phyloP scores from a whole-genome alignment of 2,797 vertebrate genomes.

The Eutrigla gurnardus region DNA sequence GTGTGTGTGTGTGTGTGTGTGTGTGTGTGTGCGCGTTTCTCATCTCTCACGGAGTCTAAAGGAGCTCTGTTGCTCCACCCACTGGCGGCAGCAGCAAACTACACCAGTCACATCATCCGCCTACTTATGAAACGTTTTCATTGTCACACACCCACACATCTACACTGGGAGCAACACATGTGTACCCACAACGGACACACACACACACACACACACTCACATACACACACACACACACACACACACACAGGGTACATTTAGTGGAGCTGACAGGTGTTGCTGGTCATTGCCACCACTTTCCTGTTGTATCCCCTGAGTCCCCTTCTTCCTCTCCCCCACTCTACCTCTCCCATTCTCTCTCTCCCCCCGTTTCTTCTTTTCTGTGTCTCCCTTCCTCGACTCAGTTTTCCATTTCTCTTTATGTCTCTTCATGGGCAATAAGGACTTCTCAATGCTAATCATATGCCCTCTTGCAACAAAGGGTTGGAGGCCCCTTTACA shows the following conservation, averaged over 20 bases:
- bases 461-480: conserved; percentile 78
- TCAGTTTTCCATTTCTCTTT: conserved; percentile 47
- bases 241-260: conserved; percentile 35
- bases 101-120: conserved; percentile 33
- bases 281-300: conserved; percentile 57
- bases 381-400: conserved; percentile 31
- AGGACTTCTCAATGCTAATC: conserved; percentile 84
- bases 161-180: conserved; percentile 22
- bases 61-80: conserved; percentile 72
- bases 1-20: too few relatives aligned
- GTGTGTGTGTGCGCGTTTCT: background rate
- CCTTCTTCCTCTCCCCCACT: conserved; percentile 19
- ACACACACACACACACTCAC: conserved; percentile 16
- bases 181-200: conserved; percentile 10
- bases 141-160: conserved; percentile 35
- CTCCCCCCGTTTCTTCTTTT: conserved; percentile 12
- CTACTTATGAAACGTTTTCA: conserved; percentile 20
- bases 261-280: conserved; percentile 63
- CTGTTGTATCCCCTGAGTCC: conserved; percentile 46
- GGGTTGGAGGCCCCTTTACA: conserved; percentile 60
- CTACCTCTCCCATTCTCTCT: background rate
- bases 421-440: conserved; percentile 67
- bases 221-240: conserved; percentile 34
- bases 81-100: conserved; percentile 60
- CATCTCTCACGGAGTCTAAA: conserved; percentile 18